Evolutionary conservation across 2,888 invertebrate genomes (phyloP), one percentile per base, ranked within the genome.

Genomic region (Drosophila austrosaltans): DNA sequence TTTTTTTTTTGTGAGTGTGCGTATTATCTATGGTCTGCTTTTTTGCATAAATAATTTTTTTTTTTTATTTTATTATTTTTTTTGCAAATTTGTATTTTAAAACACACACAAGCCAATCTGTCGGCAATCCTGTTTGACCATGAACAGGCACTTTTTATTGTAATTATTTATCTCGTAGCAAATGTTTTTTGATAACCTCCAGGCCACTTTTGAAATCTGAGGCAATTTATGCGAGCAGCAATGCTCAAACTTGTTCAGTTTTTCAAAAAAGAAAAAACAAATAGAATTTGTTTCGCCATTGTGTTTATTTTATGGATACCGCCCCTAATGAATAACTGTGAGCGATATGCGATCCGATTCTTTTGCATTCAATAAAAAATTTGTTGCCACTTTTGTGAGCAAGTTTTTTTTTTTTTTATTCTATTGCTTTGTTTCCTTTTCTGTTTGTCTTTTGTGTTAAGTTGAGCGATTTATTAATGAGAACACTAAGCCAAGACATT

Each of bases 71-170:
- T 54, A 58, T 67, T 40, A 1, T 25, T 56, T 59, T 67, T 40
- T 3, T 25, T 42, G 28, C 39, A 64, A n/a, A 57, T 65, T 42
- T 36, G 20, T 36, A 40, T 61, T 60, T 60, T 63, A 70, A 56
- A 70, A 44, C 79, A 73, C 64, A 56, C 72, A 44, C 79, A 73
- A 66, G 57, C 66, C 63, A 53, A 59, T 65, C 48, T 32, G 58
- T 48, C 48, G 25, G 20, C 66, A 83, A 78, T 85, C 82, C 86
- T 80, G 82, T 82, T 82, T 72, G 75, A 42, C 74, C 77, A 72
- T 83, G 79, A 82, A 56, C 66, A 81, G 77, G 75, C 83, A 81
- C 72, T 83, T 78, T 48, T 82, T 75, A 81, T 77, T 72, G 79
- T 68, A 77, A 78, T 81, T 81, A 77, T 72, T 70, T 73, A 73